These are phyloP conservation scores for Yoshiicerus persimilis DNA, from an alignment of 1,140 invertebrate genomes.

Conservation along the genomic window DNA sequence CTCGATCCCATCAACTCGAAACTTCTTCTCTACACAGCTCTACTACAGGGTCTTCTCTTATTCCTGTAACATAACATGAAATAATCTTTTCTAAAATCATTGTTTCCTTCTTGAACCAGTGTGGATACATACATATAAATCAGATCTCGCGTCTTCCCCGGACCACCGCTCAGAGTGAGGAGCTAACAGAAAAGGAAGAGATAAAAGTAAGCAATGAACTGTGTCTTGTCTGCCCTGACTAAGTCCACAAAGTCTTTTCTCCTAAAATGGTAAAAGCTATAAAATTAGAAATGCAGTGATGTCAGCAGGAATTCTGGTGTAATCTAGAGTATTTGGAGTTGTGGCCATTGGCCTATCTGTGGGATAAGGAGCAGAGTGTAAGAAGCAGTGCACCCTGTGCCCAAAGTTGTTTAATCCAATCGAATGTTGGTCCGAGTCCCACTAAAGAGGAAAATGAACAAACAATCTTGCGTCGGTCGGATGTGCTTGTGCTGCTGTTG, in stretches of 20 bases:
- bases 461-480: background rate
- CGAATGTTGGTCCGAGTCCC: background rate
- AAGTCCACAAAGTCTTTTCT: no score
- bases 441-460: background rate
- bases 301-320: background rate
- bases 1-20: background rate
- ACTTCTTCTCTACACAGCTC: background rate
- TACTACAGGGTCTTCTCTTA: background rate
- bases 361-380: background rate
- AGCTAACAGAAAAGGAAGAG: no score
- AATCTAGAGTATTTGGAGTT: background rate
- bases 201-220: no score
- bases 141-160: no score
- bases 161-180: no score
- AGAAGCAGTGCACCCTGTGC: background rate
- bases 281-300: background rate
- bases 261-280: no score
- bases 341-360: background rate
- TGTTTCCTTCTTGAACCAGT: background rate
- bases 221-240: no score
- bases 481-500: background rate
- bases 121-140: no score
- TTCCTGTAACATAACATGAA: background rate
- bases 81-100: no score
- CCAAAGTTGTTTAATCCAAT: background rate